These are phyloP conservation scores for Holothuria leucospilota DNA, from an alignment of 53 echinoderm and acorn worm species.

Conservation along the genomic window DNA sequence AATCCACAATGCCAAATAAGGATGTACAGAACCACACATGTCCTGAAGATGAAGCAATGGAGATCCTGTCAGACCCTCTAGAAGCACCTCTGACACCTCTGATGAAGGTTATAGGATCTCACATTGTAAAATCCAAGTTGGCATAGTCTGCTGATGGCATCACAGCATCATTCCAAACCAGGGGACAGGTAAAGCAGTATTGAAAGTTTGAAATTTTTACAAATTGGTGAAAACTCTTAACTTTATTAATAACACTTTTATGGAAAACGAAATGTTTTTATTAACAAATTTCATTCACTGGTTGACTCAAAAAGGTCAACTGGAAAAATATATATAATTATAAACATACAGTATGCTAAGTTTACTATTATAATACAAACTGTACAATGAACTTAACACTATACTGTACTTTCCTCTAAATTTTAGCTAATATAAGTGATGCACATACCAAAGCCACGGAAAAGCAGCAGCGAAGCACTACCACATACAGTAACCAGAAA, in stretches of 20 bases:
- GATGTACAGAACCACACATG: background rate
- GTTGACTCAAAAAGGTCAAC: too few species aligned
- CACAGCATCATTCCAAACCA: conserved; percentile 2
- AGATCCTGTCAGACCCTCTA: background rate
- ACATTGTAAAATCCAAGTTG: conserved; percentile 2
- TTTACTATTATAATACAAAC: too few species aligned
- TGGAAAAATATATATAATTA: too few species aligned
- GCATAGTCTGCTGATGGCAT: background rate
- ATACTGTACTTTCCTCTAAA: background rate
- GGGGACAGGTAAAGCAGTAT: conserved; percentile 2
- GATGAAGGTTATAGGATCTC: background rate
- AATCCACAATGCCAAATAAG: background rate
- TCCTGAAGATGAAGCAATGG: background rate
- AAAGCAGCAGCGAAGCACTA: conserved; percentile 9
- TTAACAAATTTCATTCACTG: too few species aligned
- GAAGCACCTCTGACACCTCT: background rate
- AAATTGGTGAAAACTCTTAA: too few species aligned
- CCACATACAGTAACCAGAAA: conserved; percentile 8
- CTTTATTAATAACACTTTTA: too few species aligned
- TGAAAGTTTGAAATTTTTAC: too few species aligned
- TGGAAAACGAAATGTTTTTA: too few species aligned
- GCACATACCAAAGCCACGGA: conserved; percentile 23
- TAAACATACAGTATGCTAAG: too few species aligned
- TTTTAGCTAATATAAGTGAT: conserved; percentile 1
- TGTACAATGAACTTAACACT: too few species aligned